phyloP scores from a whole-genome alignment of 2,888 invertebrate genomes.

The Noctua comes region DNA sequence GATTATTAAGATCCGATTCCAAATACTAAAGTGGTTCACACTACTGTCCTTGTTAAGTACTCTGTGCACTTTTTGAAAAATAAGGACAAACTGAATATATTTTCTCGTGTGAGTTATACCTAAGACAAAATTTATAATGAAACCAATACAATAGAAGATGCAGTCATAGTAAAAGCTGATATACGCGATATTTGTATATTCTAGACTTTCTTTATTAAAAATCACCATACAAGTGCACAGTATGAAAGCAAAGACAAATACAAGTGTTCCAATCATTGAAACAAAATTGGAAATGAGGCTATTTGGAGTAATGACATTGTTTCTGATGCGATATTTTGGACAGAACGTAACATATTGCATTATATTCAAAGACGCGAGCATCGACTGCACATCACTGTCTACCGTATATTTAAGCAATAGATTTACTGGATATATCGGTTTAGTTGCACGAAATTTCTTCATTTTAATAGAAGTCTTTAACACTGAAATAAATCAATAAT shows the following conservation, averaged over 20 bases:
- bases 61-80: conserved; percentile 45
- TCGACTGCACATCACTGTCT: conserved; percentile 33
- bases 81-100: conserved; percentile 16
- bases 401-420: not conserved
- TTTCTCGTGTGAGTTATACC: not conserved
- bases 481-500: not conserved
- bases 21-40: not conserved
- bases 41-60: conserved; percentile 7
- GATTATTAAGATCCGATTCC: conserved; percentile 30
- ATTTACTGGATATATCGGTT: not conserved
- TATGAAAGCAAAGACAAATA: not conserved
- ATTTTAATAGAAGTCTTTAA: not conserved
- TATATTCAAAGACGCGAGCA: conserved; percentile 41
- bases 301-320: conserved; percentile 4
- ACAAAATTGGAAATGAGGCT: not conserved
- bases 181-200: not conserved
- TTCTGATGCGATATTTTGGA: conserved; percentile 23
- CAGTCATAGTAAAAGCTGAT: not conserved
- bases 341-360: conserved; percentile 7
- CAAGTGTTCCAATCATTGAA: not conserved
- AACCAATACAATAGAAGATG: not conserved
- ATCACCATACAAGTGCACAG: not conserved
- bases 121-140: conserved; percentile 5
- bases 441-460: not conserved
- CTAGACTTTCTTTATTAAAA: not conserved